Evolutionary conservation across 2,113 vertebrate genomes (phyloP).

Genomic region (Salvelinus fontinalis): DNA sequence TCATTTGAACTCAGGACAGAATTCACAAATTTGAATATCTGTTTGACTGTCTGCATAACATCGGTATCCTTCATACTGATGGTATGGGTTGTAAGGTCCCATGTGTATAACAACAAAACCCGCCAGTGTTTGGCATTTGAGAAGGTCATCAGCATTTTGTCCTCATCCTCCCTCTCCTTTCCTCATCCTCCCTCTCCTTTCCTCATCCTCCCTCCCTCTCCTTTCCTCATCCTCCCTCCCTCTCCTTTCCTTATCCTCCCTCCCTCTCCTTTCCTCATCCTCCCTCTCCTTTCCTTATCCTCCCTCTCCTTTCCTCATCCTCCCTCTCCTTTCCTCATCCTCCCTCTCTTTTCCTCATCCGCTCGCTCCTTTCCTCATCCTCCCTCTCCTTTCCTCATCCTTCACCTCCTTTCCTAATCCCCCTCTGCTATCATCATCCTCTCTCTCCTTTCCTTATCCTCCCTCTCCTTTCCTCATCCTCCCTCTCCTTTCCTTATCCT

Average conservation of each 20-base stretch:
- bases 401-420: too few relatives aligned
- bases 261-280: not conserved
- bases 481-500: not conserved
- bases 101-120: too few relatives aligned
- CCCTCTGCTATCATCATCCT: too few relatives aligned
- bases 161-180: not conserved
- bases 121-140: too few relatives aligned
- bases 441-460: conserved; percentile 11
- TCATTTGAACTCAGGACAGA: too few relatives aligned
- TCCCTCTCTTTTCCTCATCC: conserved; percentile 11
- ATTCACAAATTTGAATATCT: too few relatives aligned
- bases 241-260: not conserved
- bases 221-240: not conserved
- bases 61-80: too few relatives aligned
- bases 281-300: conserved; percentile 5
- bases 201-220: not conserved
- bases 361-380: not conserved
- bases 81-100: too few relatives aligned
- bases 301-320: not conserved
- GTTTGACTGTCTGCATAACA: too few relatives aligned
- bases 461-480: too few relatives aligned
- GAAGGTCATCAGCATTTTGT: not conserved
- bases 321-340: not conserved
- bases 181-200: not conserved
- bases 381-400: not conserved